phyloP scores from a whole-genome alignment of 2,797 vertebrate genomes.

The Amphiprion clarkii region DNA sequence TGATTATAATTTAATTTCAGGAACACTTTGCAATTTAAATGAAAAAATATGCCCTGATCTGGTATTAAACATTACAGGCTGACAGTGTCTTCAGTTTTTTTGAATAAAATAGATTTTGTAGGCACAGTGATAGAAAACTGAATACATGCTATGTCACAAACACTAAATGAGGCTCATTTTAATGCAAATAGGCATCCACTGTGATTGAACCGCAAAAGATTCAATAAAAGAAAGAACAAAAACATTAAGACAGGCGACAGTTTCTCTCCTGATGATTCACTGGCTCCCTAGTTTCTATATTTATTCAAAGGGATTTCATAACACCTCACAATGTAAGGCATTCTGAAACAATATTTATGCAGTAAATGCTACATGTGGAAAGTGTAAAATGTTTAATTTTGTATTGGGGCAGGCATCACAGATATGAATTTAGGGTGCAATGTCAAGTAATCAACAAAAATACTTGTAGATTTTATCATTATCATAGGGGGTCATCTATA shows the following conservation, averaged over 20 bases:
- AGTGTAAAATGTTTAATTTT: neutral
- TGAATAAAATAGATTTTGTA: slow-evolving; percentile 29
- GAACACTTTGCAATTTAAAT: slow-evolving; percentile 59
- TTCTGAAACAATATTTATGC: slow-evolving; percentile 10
- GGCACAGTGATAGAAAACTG: slow-evolving; percentile 15
- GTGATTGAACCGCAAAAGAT: slow-evolving; percentile 6
- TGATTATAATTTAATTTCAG: slow-evolving; percentile 48
- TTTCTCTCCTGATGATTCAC: slow-evolving; percentile 13
- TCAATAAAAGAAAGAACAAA: slow-evolving; percentile 10
- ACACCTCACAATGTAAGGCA: neutral
- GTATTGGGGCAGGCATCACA: neutral
- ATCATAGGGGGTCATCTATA: neutral
- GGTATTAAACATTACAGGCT: slow-evolving; percentile 31
- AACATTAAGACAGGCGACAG: neutral
- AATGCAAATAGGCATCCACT: slow-evolving; percentile 43
- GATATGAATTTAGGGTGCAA: neutral
- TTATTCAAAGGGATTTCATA: slow-evolving; percentile 28
- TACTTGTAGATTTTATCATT: neutral
- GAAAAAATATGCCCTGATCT: slow-evolving; percentile 4
- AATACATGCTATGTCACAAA: slow-evolving; percentile 22
- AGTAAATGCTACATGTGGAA: slow-evolving; percentile 1
- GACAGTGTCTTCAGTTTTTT: slow-evolving; percentile 27
- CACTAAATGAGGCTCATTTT: slow-evolving; percentile 34
- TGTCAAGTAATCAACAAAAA: neutral
- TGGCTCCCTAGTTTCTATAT: slow-evolving; percentile 20